These are phyloP conservation scores for Ruditapes philippinarum DNA, from an alignment of 1,140 invertebrate genomes.

Conservation along the genomic window DNA sequence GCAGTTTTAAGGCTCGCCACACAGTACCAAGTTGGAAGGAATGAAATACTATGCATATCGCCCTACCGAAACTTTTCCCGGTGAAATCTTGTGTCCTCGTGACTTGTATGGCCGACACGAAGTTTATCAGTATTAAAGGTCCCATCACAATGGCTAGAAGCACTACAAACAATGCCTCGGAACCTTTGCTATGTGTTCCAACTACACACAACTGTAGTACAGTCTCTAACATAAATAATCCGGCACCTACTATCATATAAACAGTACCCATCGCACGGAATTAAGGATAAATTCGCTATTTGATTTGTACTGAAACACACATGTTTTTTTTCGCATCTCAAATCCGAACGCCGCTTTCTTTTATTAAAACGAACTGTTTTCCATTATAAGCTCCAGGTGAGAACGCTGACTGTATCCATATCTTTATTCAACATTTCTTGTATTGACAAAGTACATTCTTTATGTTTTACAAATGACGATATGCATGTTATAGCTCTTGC, in stretches of 20 bases:
- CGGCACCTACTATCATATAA: constrained; percentile 38
- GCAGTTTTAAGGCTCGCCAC: constrained; percentile 55
- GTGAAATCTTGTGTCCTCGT: constrained; percentile 58
- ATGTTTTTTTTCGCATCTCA: too few relatives aligned
- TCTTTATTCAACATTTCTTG: too few relatives aligned
- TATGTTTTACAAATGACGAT: not conserved
- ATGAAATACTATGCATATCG: constrained; percentile 55
- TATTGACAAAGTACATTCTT: not conserved
- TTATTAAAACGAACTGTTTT: too few relatives aligned
- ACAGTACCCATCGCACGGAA: constrained; percentile 56
- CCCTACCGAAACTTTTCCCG: constrained; percentile 40
- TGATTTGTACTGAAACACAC: too few relatives aligned
- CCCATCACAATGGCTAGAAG: constrained; percentile 51
- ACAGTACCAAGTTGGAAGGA: constrained; percentile 57
- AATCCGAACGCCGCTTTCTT: too few relatives aligned
- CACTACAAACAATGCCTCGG: constrained; percentile 55
- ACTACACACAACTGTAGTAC: constrained; percentile 54
- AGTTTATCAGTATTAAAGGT: constrained; percentile 53
- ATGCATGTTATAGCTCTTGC: not conserved
- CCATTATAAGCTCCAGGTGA: not conserved
- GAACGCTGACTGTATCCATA: not conserved
- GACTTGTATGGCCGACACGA: constrained; percentile 56
- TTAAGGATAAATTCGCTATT: not conserved
- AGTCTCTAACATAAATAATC: constrained; percentile 55
- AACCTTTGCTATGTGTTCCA: constrained; percentile 24